Conservation (phyloP, 2,888 invertebrate genomes). For the Apamea monoglypha region DNA sequence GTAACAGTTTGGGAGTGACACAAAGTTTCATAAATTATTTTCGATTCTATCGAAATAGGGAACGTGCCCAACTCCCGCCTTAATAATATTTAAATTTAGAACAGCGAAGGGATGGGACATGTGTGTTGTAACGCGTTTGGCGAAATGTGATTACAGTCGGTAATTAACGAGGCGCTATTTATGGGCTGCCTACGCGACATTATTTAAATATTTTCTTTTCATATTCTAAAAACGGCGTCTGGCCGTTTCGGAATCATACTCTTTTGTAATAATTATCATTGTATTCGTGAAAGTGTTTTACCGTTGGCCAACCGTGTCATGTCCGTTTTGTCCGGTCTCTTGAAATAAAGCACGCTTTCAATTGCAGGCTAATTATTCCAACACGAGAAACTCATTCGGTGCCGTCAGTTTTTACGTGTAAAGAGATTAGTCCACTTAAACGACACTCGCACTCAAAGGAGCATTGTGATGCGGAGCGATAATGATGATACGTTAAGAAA, state of each 20-base stretch:
- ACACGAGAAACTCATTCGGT: slow-evolving; percentile 90
- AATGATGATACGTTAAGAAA: slow-evolving; percentile 89
- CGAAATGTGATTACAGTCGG: slow-evolving; percentile 90
- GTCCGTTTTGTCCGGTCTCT: slow-evolving; percentile 87
- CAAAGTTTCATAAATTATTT: slow-evolving; percentile 86
- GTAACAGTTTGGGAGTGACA: slow-evolving; percentile 64
- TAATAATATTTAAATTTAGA: slow-evolving; percentile 89
- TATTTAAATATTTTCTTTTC: slow-evolving; percentile 77
- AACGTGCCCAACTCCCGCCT: slow-evolving; percentile 86
- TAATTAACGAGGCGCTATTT: slow-evolving; percentile 89
- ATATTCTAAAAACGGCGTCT: slow-evolving; percentile 75
- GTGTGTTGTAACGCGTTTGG: slow-evolving; percentile 90
- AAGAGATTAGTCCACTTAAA: slow-evolving; percentile 89
- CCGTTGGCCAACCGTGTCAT: slow-evolving; percentile 88
- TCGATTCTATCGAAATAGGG: slow-evolving; percentile 85
- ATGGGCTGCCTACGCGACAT: slow-evolving; percentile 72
- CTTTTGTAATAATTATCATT: slow-evolving; percentile 85
- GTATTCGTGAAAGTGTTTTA: slow-evolving; percentile 89
- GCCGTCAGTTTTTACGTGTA: slow-evolving; percentile 87
- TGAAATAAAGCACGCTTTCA: slow-evolving; percentile 90
- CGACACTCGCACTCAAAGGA: slow-evolving; percentile 83
- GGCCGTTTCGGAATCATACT: slow-evolving; percentile 79
- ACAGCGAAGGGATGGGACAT: slow-evolving; percentile 90
- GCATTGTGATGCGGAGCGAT: slow-evolving; percentile 85
- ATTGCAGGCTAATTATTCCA: slow-evolving; percentile 90